Percentiles rank a stretch among this genome's conserved stretches.
These are phyloP conservation scores for Ptychoptera contaminata DNA, from an alignment of 2,888 invertebrate species.

Conservation along the genomic window DNA sequence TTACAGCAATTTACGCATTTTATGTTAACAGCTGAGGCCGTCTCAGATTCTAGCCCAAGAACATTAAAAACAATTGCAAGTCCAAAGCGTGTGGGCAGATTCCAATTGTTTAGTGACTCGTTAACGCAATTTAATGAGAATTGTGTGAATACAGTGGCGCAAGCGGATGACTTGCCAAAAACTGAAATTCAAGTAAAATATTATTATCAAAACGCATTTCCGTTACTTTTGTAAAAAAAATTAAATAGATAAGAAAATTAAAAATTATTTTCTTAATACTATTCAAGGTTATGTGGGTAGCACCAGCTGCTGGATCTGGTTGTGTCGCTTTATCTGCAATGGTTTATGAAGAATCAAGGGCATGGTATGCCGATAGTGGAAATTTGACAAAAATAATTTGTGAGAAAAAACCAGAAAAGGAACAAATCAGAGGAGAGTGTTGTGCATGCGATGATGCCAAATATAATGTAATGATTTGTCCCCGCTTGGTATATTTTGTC, in stretches of 20 bases:
- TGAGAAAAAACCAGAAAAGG: conserved; percentile 39
- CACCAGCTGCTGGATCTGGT: conserved; percentile 69
- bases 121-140: conserved; percentile 52
- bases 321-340: conserved; percentile 82
- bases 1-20: conserved; percentile 68
- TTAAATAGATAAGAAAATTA: neutral
- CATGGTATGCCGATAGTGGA: conserved; percentile 85
- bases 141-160: conserved; percentile 72
- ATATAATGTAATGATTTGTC: conserved; percentile 49
- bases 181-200: conserved; percentile 60
- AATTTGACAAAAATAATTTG: conserved; percentile 65
- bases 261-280: neutral
- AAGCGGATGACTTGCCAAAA: conserved; percentile 63
- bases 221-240: neutral
- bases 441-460: conserved; percentile 95
- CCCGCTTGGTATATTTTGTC: neutral
- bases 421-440: conserved; percentile 48
- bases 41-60: conserved; percentile 17
- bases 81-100: conserved; percentile 46
- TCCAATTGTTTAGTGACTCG: conserved; percentile 49
- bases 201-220: neutral
- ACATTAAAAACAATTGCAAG: conserved; percentile 25
- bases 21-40: conserved; percentile 50
- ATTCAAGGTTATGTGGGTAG: conserved; percentile 54
- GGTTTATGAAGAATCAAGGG: conserved; percentile 60